phyloP scores from a whole-genome alignment of 1,140 invertebrate species.

The Zaprionus vittiger region DNA sequence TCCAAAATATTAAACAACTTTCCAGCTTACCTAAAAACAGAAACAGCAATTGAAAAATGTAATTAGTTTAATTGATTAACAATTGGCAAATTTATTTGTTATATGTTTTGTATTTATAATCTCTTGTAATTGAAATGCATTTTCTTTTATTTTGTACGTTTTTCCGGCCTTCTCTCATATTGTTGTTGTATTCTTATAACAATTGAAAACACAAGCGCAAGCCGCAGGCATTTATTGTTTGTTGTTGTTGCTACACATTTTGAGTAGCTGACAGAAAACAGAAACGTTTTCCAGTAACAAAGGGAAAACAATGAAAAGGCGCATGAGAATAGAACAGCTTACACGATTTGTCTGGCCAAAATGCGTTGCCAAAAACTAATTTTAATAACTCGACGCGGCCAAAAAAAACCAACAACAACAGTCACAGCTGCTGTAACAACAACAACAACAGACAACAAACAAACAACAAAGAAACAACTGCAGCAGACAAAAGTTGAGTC shows the following conservation, averaged over 20 bases:
- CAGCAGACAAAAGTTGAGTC: conserved; percentile 57
- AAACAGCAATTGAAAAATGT: not conserved
- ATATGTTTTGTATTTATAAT: not conserved
- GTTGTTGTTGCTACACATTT: conserved; percentile 22
- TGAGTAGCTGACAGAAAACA: conserved; percentile 57
- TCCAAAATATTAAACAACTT: not conserved
- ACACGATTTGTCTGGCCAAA: conserved; percentile 32
- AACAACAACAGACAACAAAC: conserved; percentile 38
- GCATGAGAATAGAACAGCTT: conserved; percentile 38
- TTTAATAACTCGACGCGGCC: conserved; percentile 65
- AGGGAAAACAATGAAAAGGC: conserved; percentile 33
- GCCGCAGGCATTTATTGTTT: conserved; percentile 10
- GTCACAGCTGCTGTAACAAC: conserved; percentile 23
- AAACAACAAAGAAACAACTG: conserved; percentile 40
- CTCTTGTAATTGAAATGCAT: not conserved
- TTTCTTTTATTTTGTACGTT: not conserved
- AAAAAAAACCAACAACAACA: conserved; percentile 35
- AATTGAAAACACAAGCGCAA: conserved; percentile 20
- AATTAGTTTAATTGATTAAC: not conserved
- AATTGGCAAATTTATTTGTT: not conserved
- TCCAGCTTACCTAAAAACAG: not conserved
- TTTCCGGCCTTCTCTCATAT: not conserved
- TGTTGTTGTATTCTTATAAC: not conserved
- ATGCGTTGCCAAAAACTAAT: conserved; percentile 63
- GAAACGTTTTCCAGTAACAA: conserved; percentile 35